These are phyloP conservation scores for Dendropsophus ebraccatus DNA, from an alignment of 2,113 vertebrate genomes.

Conservation along the genomic window DNA sequence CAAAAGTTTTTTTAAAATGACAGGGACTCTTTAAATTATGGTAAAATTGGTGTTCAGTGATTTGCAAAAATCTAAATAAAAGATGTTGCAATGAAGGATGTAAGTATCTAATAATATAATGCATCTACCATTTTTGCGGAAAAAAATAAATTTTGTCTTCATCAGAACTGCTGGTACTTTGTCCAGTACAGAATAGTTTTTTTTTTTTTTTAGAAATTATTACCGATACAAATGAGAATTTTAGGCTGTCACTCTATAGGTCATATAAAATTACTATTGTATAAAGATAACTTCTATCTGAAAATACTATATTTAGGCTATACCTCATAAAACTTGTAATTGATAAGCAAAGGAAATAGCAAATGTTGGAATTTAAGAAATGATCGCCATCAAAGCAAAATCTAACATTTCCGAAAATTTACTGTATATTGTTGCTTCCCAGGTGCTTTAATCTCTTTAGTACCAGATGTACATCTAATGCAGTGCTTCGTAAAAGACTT, in stretches of 20 bases:
- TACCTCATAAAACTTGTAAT: background rate
- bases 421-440: constrained; percentile 32
- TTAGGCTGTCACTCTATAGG: background rate
- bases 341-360: constrained; percentile 9
- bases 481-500: constrained; percentile 41
- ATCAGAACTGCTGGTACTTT: too few species aligned
- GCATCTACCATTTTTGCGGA: too few species aligned
- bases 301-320: background rate
- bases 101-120: too few species aligned
- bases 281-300: background rate
- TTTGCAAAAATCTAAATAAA: too few species aligned
- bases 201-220: too few species aligned
- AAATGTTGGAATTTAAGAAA: constrained; percentile 14
- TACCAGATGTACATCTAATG: constrained; percentile 45
- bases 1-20: too few species aligned
- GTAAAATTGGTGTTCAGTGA: too few species aligned
- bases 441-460: constrained; percentile 43
- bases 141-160: too few species aligned
- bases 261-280: background rate
- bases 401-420: background rate
- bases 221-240: too few species aligned
- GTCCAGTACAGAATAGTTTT: too few species aligned
- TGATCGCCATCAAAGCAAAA: background rate
- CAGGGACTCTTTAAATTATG: too few species aligned
- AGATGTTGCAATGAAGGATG: too few species aligned